These are phyloP conservation scores for Antechinus flavipes DNA, from an alignment of 2,113 vertebrate genomes.

Conservation along the genomic window DNA sequence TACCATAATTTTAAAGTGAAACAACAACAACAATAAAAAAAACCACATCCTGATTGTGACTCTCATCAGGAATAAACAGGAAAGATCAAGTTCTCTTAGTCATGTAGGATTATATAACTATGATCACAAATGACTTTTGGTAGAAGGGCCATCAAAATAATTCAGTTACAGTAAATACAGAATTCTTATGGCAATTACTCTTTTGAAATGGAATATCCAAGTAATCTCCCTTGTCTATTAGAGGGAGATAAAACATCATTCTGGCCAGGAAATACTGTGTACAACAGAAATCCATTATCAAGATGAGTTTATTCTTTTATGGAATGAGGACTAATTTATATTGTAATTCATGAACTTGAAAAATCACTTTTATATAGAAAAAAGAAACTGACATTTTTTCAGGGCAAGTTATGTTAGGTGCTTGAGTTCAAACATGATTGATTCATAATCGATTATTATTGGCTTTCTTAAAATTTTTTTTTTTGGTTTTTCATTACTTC, in stretches of 20 bases:
- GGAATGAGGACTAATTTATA: conserved; percentile 22
- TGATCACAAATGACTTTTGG: conserved; percentile 34
- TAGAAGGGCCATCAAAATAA: conserved; percentile 1
- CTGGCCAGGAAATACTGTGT: background rate
- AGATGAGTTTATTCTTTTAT: conserved; percentile 48
- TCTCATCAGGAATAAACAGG: background rate
- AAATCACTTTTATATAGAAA: conserved; percentile 6
- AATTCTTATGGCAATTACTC: conserved; percentile 10
- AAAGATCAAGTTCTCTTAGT: conserved; percentile 25
- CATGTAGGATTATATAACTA: conserved; percentile 33
- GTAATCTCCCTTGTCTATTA: conserved; percentile 33
- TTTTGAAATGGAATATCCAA: conserved; percentile 43
- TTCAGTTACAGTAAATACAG: conserved; percentile 8
- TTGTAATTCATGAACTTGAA: conserved; percentile 49
- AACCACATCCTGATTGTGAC: background rate
- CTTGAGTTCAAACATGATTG: conserved; percentile 28
- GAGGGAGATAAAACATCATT: background rate
- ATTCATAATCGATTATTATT: conserved; percentile 27
- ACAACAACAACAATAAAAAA: background rate
- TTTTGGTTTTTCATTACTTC: no score
- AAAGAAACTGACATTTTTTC: conserved; percentile 36
- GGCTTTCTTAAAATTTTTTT: background rate
- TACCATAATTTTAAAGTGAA: background rate
- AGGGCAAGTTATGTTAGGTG: conserved; percentile 39
- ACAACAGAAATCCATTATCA: conserved; percentile 35